Evolutionary conservation across 1,140 invertebrate species (phyloP).

Genomic region (Linepithema humile): DNA sequence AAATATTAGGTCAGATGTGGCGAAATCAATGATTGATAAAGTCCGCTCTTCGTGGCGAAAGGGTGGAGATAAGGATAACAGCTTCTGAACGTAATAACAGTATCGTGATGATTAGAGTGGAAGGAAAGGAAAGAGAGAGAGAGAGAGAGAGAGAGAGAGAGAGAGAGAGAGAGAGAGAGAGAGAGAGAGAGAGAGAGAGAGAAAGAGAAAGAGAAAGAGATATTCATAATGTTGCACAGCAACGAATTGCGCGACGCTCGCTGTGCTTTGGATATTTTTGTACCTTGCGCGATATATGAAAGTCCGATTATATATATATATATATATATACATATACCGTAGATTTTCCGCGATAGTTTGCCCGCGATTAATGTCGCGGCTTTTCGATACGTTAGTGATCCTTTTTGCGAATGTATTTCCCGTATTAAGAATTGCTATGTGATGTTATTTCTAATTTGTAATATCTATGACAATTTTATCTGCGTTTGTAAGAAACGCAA

Average conservation of each 20-base stretch:
- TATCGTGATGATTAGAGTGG: background rate
- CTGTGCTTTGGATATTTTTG: conserved; percentile 56
- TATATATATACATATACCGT: too few relatives aligned
- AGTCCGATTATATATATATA: conserved; percentile 51
- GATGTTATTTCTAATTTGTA: conserved; percentile 76
- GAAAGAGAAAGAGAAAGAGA: background rate
- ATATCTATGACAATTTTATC: conserved; percentile 67
- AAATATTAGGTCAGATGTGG: background rate
- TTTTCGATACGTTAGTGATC: conserved; percentile 46
- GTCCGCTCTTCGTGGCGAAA: background rate
- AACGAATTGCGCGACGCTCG: conserved; percentile 36
- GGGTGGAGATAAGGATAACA: conserved; percentile 9
- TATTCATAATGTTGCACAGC: conserved; percentile 42
- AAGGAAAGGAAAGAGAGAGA: too few relatives aligned
- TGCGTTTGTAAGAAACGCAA: conserved; percentile 55
- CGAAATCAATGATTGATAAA: background rate
- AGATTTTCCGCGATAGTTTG: conserved; percentile 46
- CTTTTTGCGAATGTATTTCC: conserved; percentile 28
- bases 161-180: too few relatives aligned
- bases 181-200: background rate
- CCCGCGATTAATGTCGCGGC: conserved; percentile 20
- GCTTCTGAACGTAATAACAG: too few relatives aligned
- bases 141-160: too few relatives aligned
- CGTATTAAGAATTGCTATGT: conserved; percentile 60
- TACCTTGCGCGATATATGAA: conserved; percentile 51